Evolutionary conservation across 2,797 vertebrate genomes (phyloP), one percentile per base, ranked within the genome.

Genomic region (Urosaurus nigricauda): DNA sequence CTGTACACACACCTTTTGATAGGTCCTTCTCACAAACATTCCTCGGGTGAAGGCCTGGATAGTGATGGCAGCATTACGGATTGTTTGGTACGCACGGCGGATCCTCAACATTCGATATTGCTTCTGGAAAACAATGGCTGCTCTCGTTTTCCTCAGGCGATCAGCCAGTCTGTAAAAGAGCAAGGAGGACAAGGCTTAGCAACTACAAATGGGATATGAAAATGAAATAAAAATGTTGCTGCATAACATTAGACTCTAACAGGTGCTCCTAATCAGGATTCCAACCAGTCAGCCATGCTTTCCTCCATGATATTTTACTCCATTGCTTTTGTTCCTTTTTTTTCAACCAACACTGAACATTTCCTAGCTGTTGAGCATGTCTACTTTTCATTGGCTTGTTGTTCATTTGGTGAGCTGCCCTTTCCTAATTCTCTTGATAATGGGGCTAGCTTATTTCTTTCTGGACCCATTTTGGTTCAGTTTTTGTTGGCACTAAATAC

Each of bases 31-130:
- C 47, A 97, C 98, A 90, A 97, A 98, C 98, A 98, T 98, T 90
- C 98, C 99, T 56, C 98, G 94, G 43, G 98, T 65, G 78, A 96
- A 98, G 87, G 98, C 98, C 96, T 99, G 99, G 94, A 99, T 98
- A 90, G 97, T 95, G 92, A 98, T 0, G 0, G 97, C 90, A 0
- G 99, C 98, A 0, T 4, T 81, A 37, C 94, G 96, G 89, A 96
- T 82, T 24, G 92, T 96, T 94, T 95, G 97, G 92, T 95, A 99
- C 0, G 94, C 95, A 26, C 83, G 96, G 17, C 93, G 91, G 14
- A 98, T 96, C 68, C 95, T 97, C 89, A 93, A 94, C 99, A 99
- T 99, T 3, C 98, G 97, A 87, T 91, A 98, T 92, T 98, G 98
- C 89, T 98, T 99, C 97, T 99, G 99, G 93, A 98, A 95, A 92